Conservation (phyloP, 2,797 vertebrate genomes). For the Rhyacichthys aspro region DNA sequence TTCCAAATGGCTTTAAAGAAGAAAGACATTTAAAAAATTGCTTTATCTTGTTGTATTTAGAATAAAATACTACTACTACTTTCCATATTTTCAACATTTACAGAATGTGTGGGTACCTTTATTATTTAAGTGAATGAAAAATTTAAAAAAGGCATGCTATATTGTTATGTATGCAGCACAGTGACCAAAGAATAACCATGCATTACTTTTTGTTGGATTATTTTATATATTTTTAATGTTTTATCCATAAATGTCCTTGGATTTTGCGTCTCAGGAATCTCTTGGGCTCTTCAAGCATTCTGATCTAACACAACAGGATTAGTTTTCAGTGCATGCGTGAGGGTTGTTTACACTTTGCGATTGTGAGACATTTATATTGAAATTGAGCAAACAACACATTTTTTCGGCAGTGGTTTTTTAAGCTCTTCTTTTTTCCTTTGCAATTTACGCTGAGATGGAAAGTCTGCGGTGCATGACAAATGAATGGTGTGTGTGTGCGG, state of each 20-base stretch:
- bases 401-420: neutral
- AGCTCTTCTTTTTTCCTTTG: neutral
- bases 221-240: constrained; percentile 20
- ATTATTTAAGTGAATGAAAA: no score
- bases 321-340: constrained; percentile 3
- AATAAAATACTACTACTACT: no score
- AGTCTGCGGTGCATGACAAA: constrained; percentile 33
- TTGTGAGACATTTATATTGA: constrained; percentile 12
- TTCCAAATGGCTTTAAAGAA: no score
- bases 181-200: neutral
- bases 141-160: no score
- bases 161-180: no score
- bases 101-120: no score
- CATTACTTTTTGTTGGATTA: constrained; percentile 6
- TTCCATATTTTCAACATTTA: no score
- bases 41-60: no score
- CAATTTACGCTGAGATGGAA: constrained; percentile 18
- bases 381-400: constrained; percentile 17
- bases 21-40: no score
- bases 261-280: constrained; percentile 44
- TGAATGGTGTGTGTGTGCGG: constrained; percentile 32
- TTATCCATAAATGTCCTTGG: constrained; percentile 57
- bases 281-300: constrained; percentile 38
- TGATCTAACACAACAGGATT: constrained; percentile 24
- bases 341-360: constrained; percentile 3